Conservation (phyloP, 1,140 invertebrate species). For the Euschistus heros region DNA sequence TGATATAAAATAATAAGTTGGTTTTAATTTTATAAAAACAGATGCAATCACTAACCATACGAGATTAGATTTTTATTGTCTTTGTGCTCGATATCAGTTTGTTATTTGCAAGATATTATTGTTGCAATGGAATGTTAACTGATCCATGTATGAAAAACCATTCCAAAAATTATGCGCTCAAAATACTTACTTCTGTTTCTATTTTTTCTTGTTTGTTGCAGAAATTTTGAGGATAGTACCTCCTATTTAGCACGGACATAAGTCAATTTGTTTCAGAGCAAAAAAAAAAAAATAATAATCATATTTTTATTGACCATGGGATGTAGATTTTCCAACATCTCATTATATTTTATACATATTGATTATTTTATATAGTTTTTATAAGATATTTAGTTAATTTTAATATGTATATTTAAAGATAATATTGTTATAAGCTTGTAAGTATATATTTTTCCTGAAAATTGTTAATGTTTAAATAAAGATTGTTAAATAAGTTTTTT, state of each 20-base stretch:
- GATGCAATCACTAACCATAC: not conserved
- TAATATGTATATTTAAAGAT: too few species aligned
- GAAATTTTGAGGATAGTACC: constrained; percentile 11
- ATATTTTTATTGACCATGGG: too few species aligned
- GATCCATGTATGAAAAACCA: not conserved
- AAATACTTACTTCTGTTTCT: not conserved
- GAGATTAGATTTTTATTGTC: not conserved
- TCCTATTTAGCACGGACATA: not conserved
- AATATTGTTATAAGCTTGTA: too few species aligned
- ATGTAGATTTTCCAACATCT: too few species aligned
- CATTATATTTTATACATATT: too few species aligned
- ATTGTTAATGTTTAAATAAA: too few species aligned
- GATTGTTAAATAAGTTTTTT: too few species aligned
- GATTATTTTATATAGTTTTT: too few species aligned
- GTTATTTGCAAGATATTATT: not conserved
- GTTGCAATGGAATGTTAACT: not conserved
- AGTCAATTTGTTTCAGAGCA: not conserved
- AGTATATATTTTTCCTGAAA: too few species aligned
- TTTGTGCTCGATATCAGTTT: not conserved
- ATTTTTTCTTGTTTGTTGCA: not conserved
- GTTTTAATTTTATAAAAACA: not conserved
- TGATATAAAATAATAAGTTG: too few species aligned
- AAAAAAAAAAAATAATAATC: too few species aligned
- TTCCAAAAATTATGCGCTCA: not conserved
- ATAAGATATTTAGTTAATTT: too few species aligned